Evolutionary conservation across 2,797 vertebrate species (phyloP).

Genomic region (Falco rusticolus): DNA sequence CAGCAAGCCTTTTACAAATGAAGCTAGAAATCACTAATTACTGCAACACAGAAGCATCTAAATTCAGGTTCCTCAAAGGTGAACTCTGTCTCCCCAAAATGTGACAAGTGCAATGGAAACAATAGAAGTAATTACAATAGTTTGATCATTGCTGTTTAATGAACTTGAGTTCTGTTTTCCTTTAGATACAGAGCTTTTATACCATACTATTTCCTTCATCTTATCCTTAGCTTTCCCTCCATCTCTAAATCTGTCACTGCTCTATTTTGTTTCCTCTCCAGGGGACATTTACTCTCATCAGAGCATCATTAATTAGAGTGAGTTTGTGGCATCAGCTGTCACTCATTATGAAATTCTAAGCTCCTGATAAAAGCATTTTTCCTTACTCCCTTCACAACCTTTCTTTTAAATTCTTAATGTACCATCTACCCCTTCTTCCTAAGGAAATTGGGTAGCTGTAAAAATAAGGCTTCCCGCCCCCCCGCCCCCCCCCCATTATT

Average conservation of each 20-base stretch:
- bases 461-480: background rate
- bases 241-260: background rate
- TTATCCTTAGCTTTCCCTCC: background rate
- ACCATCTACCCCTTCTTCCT: background rate
- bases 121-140: background rate
- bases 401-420: constrained; percentile 7
- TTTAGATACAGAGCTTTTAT: background rate
- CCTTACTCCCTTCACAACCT: background rate
- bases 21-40: background rate
- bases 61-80: background rate
- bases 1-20: background rate
- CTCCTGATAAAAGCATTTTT: background rate
- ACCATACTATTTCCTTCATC: background rate
- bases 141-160: background rate
- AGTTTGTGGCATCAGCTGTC: constrained; percentile 38
- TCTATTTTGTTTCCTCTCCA: background rate
- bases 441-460: background rate
- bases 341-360: background rate
- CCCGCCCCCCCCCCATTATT: background rate
- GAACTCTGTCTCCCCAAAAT: background rate
- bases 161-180: background rate
- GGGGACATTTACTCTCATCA: constrained; percentile 12
- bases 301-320: constrained; percentile 38
- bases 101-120: background rate
- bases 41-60: background rate